Evolutionary conservation across 2,888 invertebrate genomes (phyloP), one percentile per base, ranked within the genome.

Genomic region (Andrena praecox): DNA sequence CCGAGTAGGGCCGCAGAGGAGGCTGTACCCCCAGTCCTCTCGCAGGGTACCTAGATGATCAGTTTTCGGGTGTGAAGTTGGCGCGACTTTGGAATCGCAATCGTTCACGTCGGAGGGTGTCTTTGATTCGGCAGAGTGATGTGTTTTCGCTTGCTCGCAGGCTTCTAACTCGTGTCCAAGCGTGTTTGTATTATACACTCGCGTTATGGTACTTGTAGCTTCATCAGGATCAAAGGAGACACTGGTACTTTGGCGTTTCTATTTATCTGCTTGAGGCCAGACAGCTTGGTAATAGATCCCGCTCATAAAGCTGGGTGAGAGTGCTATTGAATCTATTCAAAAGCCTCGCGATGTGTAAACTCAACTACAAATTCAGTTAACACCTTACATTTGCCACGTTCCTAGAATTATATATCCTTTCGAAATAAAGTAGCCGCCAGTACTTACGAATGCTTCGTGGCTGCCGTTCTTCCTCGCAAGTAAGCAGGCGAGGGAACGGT

Each of bases 211-310:
- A 20, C 27, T 29, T 50, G 72, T 52, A 72, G n/a, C 35, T n/a
- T 63, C 63, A n/a, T 54, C 16, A 24, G 35, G 52, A 64, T 63
- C 72, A 64, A 54, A 68, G 52, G 16, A 24, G 31, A 56, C 56
- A 10, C 24, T 24, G 56, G 56, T 56, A 56, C 24, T 24, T 10
- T 56, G 24, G 24, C 4, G 42, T 64, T 64, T 42, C 67, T 67
- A 52, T 31, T 31, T 8, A 31, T 31, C 16, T 67, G 12, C 52
- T 6, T 2, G 20, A 20, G 8, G 20, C 20, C 5, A 33, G 29
- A 50, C 64, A 64, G 42, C 64, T 10, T 56, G 64, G 20, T 63
- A 63, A 33, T 7, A 35, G 20, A 52, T 42, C 16, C 42, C 42
- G 16, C 42, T 42, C 42, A 42, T 42, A 42, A 42, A 42, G 42